Percentiles rank a stretch among this genome's conserved stretches.
These are phyloP conservation scores for Pseudachorutes palmiensis DNA, from an alignment of 1,140 invertebrate species.

Conservation along the genomic window DNA sequence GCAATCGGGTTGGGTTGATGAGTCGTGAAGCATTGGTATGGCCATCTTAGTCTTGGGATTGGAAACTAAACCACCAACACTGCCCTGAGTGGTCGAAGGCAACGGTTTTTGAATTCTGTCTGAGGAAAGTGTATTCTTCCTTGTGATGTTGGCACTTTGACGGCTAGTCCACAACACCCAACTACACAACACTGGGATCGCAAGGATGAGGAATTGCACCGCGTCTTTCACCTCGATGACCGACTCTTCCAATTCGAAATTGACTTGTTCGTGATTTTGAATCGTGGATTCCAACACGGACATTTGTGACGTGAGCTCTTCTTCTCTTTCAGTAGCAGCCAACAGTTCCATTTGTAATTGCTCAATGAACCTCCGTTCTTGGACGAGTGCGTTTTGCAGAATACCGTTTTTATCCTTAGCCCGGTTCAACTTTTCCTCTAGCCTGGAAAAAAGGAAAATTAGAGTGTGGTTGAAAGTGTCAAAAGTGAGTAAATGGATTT, in stretches of 20 bases:
- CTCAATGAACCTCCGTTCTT: conserved; percentile 33
- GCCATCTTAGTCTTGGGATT: too few relatives aligned
- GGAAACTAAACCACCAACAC: too few relatives aligned
- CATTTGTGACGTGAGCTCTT: conserved; percentile 35
- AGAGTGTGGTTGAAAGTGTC: background rate
- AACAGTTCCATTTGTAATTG: conserved; percentile 30
- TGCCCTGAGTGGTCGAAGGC: too few relatives aligned
- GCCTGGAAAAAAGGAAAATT: conserved; percentile 28
- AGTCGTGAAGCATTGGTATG: too few relatives aligned
- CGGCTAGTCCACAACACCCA: conserved; percentile 44
- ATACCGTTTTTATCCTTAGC: conserved; percentile 38
- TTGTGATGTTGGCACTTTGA: conserved; percentile 18
- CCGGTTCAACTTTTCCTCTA: conserved; percentile 40
- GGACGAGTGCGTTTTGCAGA: conserved; percentile 27
- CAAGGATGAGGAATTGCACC: conserved; percentile 53
- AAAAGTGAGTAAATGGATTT: background rate
- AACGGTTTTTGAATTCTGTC: too few relatives aligned
- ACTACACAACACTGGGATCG: conserved; percentile 56
- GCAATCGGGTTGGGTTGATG: too few relatives aligned
- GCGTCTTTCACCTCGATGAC: conserved; percentile 53
- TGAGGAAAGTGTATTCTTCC: too few relatives aligned
- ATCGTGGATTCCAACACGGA: conserved; percentile 35
- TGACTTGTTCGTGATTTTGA: conserved; percentile 51
- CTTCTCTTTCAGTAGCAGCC: conserved; percentile 30
- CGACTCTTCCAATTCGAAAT: conserved; percentile 49